A percentile compares a stretch with the other conserved stretches of the same genome.
These are phyloP conservation scores for Phataginus tetradactyla DNA, from an alignment of 2,797 vertebrate species.

Conservation along the genomic window DNA sequence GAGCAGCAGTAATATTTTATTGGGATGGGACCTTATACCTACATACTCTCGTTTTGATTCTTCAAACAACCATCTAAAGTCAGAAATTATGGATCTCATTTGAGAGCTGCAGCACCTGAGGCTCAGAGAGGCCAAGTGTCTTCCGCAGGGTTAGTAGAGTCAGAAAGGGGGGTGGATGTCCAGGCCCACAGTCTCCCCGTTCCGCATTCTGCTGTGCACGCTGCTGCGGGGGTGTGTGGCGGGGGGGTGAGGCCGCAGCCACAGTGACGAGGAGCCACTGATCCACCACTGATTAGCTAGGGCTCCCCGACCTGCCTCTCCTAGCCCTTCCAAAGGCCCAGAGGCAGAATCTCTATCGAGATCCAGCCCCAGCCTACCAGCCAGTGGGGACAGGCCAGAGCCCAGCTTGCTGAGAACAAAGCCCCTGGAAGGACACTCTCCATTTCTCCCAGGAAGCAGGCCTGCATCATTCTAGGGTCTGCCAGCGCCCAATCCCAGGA, in stretches of 20 bases:
- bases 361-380: neutral
- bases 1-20: neutral
- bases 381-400: neutral
- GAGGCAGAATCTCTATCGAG: neutral
- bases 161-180: neutral
- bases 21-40: neutral
- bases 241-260: too few relatives aligned
- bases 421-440: neutral
- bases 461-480: neutral
- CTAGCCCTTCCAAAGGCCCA: neutral
- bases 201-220: too few relatives aligned
- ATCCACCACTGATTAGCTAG: neutral
- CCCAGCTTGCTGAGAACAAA: neutral
- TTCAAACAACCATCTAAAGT: neutral
- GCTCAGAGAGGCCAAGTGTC: neutral
- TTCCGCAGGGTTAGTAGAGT: neutral
- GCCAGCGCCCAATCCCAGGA: neutral
- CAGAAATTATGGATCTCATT: neutral
- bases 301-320: neutral
- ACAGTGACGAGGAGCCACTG: neutral
- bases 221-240: fast-evolving
- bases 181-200: neutral
- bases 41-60: neutral
- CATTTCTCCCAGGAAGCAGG: neutral
- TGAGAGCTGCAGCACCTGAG: neutral